Conservation (phyloP, 2,113 vertebrate genomes). For the Sceloporus tristichus region DNA sequence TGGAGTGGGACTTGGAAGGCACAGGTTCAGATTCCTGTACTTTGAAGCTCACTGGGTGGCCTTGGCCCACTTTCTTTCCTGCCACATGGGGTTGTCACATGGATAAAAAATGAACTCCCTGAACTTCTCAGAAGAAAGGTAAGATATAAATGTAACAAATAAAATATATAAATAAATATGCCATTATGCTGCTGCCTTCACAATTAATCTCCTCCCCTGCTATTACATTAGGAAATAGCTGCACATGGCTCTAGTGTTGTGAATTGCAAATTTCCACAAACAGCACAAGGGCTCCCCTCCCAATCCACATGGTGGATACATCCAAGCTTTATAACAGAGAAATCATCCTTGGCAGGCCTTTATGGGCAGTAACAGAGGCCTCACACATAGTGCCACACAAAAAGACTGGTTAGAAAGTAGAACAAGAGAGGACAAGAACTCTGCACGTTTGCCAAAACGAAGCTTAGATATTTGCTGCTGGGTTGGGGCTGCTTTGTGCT, state of each 20-base stretch:
- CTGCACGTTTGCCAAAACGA: background rate
- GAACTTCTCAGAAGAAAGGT: no score
- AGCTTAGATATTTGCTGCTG: background rate
- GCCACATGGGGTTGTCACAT: no score
- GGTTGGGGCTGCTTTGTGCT: background rate
- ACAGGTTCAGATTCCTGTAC: no score
- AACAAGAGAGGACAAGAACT: background rate
- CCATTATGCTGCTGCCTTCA: background rate
- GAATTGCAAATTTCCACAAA: no score
- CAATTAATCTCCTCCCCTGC: background rate
- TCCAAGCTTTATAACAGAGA: background rate
- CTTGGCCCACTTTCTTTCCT: no score
- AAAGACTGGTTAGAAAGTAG: background rate
- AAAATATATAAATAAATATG: no score
- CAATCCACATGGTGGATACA: background rate
- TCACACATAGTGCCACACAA: background rate
- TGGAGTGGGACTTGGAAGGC: no score
- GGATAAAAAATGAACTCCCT: no score
- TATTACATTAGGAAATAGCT: background rate
- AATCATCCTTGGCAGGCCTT: background rate
- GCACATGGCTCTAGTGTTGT: no score
- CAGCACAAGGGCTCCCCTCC: background rate
- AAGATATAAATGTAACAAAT: no score
- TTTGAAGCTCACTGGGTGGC: no score
- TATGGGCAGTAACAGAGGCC: background rate